phyloP scores from a whole-genome alignment of 2,113 vertebrate genomes.

The Tupaia tana region DNA sequence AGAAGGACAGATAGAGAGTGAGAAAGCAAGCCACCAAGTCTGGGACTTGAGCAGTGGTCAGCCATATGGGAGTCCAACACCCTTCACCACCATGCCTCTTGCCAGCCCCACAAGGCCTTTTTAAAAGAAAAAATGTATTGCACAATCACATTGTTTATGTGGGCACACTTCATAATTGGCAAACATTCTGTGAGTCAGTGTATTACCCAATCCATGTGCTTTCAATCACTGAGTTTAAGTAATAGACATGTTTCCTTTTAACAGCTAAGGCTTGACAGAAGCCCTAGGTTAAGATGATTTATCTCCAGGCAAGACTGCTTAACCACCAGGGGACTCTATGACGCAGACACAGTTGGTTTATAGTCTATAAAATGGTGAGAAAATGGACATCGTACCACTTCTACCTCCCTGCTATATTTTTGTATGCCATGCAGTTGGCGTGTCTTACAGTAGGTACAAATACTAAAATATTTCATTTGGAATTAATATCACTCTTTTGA shows the following conservation, averaged over 20 bases:
- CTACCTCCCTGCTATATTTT: background rate
- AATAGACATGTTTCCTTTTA: background rate
- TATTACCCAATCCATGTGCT: background rate
- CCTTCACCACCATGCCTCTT: too few species aligned
- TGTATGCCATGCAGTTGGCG: background rate
- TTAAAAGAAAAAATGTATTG: too few species aligned
- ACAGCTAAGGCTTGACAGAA: background rate
- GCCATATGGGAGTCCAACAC: too few species aligned
- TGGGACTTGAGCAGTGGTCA: too few species aligned
- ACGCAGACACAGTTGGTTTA: background rate
- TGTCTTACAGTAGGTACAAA: background rate
- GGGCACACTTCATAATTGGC: background rate
- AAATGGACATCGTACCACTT: background rate
- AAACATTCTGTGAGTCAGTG: background rate
- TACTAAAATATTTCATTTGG: background rate
- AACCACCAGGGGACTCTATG: background rate
- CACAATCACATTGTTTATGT: background rate
- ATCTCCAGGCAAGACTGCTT: background rate
- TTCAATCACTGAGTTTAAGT: conserved; percentile 31
- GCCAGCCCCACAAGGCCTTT: too few species aligned
- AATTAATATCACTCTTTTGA: background rate
- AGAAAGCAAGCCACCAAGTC: too few species aligned
- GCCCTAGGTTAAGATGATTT: background rate
- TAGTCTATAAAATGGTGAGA: background rate
- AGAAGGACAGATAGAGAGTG: too few species aligned